Conservation (phyloP, 2,797 vertebrate genomes). For the Nyctalus aviator region DNA sequence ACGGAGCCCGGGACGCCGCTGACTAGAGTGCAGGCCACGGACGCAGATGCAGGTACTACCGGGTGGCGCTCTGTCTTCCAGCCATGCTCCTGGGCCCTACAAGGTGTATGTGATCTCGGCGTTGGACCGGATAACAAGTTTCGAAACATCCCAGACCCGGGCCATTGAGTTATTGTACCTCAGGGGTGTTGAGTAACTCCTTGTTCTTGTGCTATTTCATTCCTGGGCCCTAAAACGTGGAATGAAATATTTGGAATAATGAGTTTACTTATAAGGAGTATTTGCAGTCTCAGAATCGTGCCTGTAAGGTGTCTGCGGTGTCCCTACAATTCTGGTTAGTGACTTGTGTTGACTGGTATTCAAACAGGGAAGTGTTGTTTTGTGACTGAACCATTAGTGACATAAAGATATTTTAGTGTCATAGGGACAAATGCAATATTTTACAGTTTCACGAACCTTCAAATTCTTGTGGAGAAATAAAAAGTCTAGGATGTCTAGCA, state of each 20-base stretch:
- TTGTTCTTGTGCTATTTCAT: background rate
- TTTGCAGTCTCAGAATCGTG: background rate
- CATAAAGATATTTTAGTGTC: background rate
- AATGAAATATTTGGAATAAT: background rate
- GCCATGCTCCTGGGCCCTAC: rapidly evolving
- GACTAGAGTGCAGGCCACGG: constrained; percentile 94
- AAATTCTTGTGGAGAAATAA: background rate
- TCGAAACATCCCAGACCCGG: rapidly evolving
- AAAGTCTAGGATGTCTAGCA: background rate
- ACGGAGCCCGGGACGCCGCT: constrained; percentile 94
- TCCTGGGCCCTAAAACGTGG: background rate
- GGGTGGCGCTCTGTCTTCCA: rapidly evolving
- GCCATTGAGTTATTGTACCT: background rate
- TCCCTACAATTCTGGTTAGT: background rate
- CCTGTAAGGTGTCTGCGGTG: background rate
- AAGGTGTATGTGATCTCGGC: too few relatives aligned
- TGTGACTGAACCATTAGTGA: background rate
- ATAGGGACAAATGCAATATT: background rate
- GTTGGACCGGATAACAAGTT: too few relatives aligned
- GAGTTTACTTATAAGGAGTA: background rate
- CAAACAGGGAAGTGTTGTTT: background rate
- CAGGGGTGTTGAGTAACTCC: rapidly evolving
- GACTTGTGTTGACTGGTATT: background rate
- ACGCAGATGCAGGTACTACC: constrained; percentile 92
- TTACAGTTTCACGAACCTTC: background rate